phyloP scores from a whole-genome alignment of 2,888 invertebrate species.

The Atethmia centrago region DNA sequence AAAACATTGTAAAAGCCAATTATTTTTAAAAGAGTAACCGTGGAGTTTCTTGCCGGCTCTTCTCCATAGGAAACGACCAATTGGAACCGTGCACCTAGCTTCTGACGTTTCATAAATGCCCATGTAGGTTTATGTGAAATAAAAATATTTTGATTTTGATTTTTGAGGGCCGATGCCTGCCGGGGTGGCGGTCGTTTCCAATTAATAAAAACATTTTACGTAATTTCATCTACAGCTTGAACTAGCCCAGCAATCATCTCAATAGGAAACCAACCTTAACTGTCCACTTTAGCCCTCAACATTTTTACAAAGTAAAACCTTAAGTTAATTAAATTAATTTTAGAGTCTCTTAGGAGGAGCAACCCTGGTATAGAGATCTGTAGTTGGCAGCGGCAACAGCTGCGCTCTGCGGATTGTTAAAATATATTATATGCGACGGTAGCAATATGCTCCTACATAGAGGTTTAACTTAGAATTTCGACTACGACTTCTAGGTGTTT shows the following conservation, averaged over 20 bases:
- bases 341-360: conserved; percentile 25
- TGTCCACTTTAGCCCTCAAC: not conserved
- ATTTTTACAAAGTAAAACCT: conserved; percentile 17
- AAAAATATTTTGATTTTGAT: too few relatives aligned
- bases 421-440: conserved; percentile 60
- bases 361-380: conserved; percentile 54
- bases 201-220: not conserved
- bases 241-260: not conserved
- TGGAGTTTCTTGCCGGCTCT: too few relatives aligned
- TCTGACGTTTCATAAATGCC: too few relatives aligned
- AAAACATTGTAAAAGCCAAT: too few relatives aligned
- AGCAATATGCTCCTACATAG: conserved; percentile 40
- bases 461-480: conserved; percentile 43
- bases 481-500: conserved; percentile 29
- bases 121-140: too few relatives aligned
- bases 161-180: too few relatives aligned
- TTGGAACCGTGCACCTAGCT: too few relatives aligned
- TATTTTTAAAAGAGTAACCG: too few relatives aligned
- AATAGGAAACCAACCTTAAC: not conserved
- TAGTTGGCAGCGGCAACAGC: conserved; percentile 63
- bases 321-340: conserved; percentile 37
- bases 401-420: conserved; percentile 66
- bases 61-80: too few relatives aligned
- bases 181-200: too few relatives aligned
- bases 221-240: not conserved